Base-by-base conservation (phyloP, 2,797 vertebrate genomes). In the Semotilus atromaculatus region DNA sequence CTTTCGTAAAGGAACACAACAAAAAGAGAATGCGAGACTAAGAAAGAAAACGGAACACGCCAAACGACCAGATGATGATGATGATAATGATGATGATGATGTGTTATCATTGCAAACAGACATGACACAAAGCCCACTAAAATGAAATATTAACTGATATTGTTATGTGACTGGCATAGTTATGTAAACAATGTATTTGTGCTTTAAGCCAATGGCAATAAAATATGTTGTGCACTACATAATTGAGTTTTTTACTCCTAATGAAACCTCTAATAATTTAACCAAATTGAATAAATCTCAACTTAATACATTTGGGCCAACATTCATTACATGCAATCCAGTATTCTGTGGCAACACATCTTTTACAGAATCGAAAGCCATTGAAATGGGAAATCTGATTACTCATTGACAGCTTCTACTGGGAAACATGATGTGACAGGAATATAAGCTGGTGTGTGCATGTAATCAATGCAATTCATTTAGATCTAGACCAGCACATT, bases 371-470 rank as follows among this genome's bases (percentile, higher is more conserved):
- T 80, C 89, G 90, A 91, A 89, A 88, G 90, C 87, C 92, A 91
- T 94, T 94, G 90, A 91, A 91, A 92, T 91, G 90, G 93, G 88
- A 94, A 94, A 91, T 90, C 92, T 80, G 85, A 90, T 92, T 92
- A 94, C 93, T 93, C 90, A 94, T 90, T 89, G 93, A 90, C 90
- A 93, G 89, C 83, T 88, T 90, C 90, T 67, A 78, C 90, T 90
- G 91, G 90, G 91, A 91, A 89, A 89, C 67, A 70, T 86, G 91
- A 91, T 85, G 88, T 88, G 73, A 86, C 38, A 80, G 55, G 70
- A 86, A 58, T 80, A 38, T 36, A 45, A 40, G 86, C 86, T 36
- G 89, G 31, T 71, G 82, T 81, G 81, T 78, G 58, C 72, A 83
- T 79, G 38, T 55, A 70, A 66, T 76, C 82, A 86, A 72, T 83